A percentile compares a stretch with the other conserved stretches of the same genome.
Conservation (phyloP, 2,888 invertebrate genomes). For the Ectobius pallidus region DNA sequence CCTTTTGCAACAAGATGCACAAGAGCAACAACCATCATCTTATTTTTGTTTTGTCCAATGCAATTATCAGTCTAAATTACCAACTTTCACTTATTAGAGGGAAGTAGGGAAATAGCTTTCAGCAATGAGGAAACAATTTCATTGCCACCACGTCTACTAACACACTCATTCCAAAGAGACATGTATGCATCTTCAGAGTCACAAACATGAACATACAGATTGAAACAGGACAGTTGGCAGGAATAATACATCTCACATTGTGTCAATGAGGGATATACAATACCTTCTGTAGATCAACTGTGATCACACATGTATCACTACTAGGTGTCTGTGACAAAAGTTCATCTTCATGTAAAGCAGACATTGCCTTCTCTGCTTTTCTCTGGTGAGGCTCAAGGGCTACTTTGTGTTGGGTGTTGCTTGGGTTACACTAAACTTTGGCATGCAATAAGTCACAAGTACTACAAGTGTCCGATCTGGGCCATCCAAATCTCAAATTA, state of each 20-base stretch:
- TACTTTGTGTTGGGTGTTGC: not conserved
- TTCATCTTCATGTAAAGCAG: not conserved
- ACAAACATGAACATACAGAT: not conserved
- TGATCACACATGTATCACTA: not conserved
- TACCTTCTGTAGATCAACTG: not conserved
- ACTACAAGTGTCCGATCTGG: not conserved
- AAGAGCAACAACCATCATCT: not conserved
- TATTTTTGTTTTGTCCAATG: not conserved
- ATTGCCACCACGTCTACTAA: not conserved
- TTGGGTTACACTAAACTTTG: not conserved
- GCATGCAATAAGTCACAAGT: not conserved
- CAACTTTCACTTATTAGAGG: not conserved
- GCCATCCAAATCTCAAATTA: not conserved
- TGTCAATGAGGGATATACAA: conserved; percentile 1
- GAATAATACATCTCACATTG: not conserved
- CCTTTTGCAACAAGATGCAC: not conserved
- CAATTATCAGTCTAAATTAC: conserved; percentile 3
- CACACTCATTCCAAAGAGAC: not conserved
- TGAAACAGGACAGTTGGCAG: not conserved
- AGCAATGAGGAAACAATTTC: not conserved
- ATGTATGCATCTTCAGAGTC: not conserved
- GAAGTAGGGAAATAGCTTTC: not conserved
- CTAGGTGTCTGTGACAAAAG: not conserved
- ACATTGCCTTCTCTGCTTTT: not conserved
- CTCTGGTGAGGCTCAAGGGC: not conserved